Base-by-base conservation (phyloP, 2,888 invertebrate species). In the Busseola fusca region DNA sequence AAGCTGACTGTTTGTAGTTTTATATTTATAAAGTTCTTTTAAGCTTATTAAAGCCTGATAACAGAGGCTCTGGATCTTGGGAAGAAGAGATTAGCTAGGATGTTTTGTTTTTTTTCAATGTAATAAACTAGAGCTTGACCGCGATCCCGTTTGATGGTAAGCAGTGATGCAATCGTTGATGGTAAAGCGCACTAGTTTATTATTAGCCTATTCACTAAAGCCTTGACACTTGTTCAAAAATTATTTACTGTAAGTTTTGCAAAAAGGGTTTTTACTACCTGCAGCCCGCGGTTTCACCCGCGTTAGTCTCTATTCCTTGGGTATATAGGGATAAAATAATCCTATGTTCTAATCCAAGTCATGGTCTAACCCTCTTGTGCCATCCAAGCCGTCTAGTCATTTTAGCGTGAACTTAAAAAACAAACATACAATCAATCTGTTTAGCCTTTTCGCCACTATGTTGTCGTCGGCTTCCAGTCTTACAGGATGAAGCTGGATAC, bases 1-100 rank as follows among this genome's bases (percentile, higher is more conserved):
- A 12, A 45, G 34, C 50, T 77, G 50, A 74, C 58, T 64, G 64
- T 68, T 76, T 72, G 34, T 78, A n/a, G n/a, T 72, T 71, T 74
- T 66, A 34, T 59, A 57, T 37, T 58, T 71, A 16, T 57, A 59
- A 3, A 62, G 58, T 59, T 45, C 30, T 40, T 69, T 57, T 21
- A 25, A 59, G 40, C 27, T 78, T 78, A 58, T 64, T 63, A 9
- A 30, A 64, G 34, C 72, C 72, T 72, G 54, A 62, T 52, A 67
- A 9, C n/a, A 21, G n/a, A n/a, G n/a, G 14, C 45, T 59, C 5
- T 27, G 1, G 10, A 14, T 48, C 14, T 57, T n/a, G 1, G 25
- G 0, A 18, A 48, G 25, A 21, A 72, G 7, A 34, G n/a, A 64
- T 48, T 42, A 50, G n/a, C 1, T 21, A 7, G 0, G 1, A 27